Evolutionary conservation across 2,888 invertebrate genomes (phyloP).

Genomic region (Lepas anatifera): DNA sequence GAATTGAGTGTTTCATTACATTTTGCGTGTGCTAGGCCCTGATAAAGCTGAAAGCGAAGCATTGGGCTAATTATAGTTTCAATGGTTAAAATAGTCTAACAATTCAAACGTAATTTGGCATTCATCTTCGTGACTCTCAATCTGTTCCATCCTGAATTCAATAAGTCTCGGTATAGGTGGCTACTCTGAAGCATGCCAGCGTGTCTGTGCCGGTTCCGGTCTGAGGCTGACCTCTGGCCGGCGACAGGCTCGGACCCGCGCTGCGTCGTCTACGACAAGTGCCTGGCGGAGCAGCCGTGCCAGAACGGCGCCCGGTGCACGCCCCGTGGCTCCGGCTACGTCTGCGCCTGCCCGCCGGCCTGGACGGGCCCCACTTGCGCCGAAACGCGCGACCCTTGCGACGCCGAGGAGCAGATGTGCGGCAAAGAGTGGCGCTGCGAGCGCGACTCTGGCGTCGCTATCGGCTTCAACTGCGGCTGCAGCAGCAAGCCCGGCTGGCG

Average conservation of each 20-base stretch:
- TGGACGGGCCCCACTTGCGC: neutral
- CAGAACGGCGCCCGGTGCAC: slow-evolving; percentile 1
- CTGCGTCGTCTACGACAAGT: neutral
- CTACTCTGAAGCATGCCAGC: too few relatives aligned
- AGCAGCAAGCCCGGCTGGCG: neutral
- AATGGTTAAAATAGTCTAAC: too few relatives aligned
- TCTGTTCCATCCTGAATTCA: too few relatives aligned
- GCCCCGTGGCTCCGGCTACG: neutral
- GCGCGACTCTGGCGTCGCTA: neutral
- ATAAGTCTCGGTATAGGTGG: too few relatives aligned
- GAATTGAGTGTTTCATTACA: too few relatives aligned
- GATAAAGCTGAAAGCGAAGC: too few relatives aligned
- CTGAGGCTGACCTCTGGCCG: too few relatives aligned
- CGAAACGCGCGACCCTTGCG: neutral
- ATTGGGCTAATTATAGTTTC: too few relatives aligned
- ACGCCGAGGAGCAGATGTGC: slow-evolving; percentile 4
- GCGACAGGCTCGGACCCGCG: neutral
- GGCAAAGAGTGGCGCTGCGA: neutral
- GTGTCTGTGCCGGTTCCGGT: too few relatives aligned
- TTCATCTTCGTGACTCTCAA: too few relatives aligned
- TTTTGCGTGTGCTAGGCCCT: too few relatives aligned
- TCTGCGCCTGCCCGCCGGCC: neutral
- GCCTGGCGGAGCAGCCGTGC: neutral
- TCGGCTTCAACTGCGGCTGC: slow-evolving; percentile 6
- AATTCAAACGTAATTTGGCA: too few relatives aligned